phyloP scores from a whole-genome alignment of 2,113 vertebrate genomes.

The Muntiacus muntjak region DNA sequence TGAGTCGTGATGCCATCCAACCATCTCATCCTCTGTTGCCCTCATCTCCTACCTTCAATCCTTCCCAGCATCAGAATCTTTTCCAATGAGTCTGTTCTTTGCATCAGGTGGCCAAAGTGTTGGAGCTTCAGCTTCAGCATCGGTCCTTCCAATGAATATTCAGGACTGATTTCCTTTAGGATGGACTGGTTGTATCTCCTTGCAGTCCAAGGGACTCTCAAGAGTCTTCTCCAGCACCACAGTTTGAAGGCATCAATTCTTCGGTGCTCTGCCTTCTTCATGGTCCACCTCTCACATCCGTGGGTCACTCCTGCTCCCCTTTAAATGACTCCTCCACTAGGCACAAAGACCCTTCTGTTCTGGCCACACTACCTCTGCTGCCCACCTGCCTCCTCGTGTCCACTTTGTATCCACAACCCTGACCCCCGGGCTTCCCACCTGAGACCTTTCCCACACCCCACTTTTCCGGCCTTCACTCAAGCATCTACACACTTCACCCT shows the following conservation, averaged over 20 bases:
- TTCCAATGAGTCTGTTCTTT: background rate
- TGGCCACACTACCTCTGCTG: background rate
- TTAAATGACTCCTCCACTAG: background rate
- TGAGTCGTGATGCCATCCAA: background rate
- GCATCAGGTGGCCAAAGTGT: background rate
- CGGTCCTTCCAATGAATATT: background rate
- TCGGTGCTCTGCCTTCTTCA: background rate
- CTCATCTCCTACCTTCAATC: background rate
- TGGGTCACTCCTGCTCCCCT: background rate
- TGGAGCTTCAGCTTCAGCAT: background rate
- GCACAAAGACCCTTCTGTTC: background rate
- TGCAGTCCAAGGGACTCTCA: background rate
- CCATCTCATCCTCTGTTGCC: background rate
- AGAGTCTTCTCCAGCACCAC: background rate
- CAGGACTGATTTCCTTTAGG: background rate
- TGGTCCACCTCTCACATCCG: background rate
- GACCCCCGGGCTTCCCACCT: background rate
- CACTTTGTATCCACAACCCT: background rate
- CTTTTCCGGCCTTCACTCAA: background rate
- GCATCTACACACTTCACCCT: rapidly evolving
- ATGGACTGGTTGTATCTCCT: background rate
- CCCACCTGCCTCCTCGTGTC: background rate
- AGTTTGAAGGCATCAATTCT: background rate
- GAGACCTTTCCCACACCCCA: background rate
- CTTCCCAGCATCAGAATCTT: background rate